A percentile compares a stretch with the other conserved stretches of the same genome.
Conservation (phyloP, 2,888 invertebrate species). For the Gastrophysa polygoni region DNA sequence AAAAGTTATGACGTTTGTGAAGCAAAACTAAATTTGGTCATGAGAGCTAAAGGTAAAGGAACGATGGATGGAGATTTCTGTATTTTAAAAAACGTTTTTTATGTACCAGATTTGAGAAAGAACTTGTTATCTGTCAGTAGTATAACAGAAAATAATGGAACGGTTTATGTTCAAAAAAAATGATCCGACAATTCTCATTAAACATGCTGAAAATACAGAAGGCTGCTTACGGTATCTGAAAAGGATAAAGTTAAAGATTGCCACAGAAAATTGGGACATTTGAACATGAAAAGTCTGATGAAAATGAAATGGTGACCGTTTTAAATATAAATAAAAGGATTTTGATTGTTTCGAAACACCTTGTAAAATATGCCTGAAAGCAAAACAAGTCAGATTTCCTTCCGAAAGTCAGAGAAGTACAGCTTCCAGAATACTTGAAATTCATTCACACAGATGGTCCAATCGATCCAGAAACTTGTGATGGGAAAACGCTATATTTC, state of each 20-base stretch:
- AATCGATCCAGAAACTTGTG: slow-evolving; percentile 46
- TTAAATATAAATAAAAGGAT: slow-evolving; percentile 14
- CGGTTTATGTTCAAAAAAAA: slow-evolving; percentile 39
- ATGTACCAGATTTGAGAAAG: slow-evolving; percentile 41
- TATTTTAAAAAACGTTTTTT: slow-evolving; percentile 35
- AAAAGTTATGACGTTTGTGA: slow-evolving; percentile 2
- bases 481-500: slow-evolving; percentile 49
- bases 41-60: slow-evolving; percentile 22
- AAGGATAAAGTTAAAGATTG: slow-evolving; percentile 17
- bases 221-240: neutral
- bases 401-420: slow-evolving; percentile 44
- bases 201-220: neutral
- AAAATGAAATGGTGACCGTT: slow-evolving; percentile 20
- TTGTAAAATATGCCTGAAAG: slow-evolving; percentile 32
- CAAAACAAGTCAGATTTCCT: slow-evolving; percentile 46
- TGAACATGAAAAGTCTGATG: too few species aligned
- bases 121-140: slow-evolving; percentile 44
- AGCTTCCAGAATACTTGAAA: slow-evolving; percentile 47
- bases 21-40: slow-evolving; percentile 22
- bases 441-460: slow-evolving; percentile 50
- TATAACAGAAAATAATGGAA: slow-evolving; percentile 41
- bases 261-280: slow-evolving; percentile 25
- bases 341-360: slow-evolving; percentile 6
- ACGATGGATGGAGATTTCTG: slow-evolving; percentile 20
- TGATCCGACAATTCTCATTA: slow-evolving; percentile 18